Evolutionary conservation across 30 jellyfish, hydroid and myxozoan species (phyloP).

Genomic region (Mastigias papua): DNA sequence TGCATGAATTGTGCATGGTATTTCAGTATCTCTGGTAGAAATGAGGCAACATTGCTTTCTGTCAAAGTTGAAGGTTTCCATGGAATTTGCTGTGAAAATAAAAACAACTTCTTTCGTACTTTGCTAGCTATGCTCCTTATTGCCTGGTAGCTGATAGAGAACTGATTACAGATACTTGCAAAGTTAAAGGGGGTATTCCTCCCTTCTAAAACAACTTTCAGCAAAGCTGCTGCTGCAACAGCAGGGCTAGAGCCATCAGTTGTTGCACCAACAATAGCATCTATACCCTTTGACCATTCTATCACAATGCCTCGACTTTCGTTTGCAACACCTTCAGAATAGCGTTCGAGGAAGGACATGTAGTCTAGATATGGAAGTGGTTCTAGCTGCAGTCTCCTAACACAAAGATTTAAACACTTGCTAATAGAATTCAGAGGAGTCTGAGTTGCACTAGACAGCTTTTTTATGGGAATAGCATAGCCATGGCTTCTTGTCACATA

Average conservation of each 20-base stretch:
- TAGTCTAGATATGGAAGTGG: constrained; percentile 22
- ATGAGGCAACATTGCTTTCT: constrained; percentile 10
- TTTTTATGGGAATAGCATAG: not conserved
- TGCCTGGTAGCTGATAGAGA: not conserved
- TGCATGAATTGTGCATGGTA: constrained; percentile 31
- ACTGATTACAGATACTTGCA: constrained; percentile 7
- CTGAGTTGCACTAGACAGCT: constrained; percentile 24
- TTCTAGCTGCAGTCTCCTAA: constrained; percentile 17
- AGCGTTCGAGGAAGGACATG: not conserved
- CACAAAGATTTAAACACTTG: not conserved
- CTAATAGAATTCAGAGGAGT: not conserved
- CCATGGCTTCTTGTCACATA: constrained; percentile 15
- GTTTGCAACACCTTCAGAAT: not conserved
- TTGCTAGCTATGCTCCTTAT: not conserved
- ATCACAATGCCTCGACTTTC: not conserved
- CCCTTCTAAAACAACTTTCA: constrained; percentile 32
- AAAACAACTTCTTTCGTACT: constrained; percentile 13
- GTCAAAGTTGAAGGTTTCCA: constrained; percentile 60
- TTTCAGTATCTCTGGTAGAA: constrained; percentile 52
- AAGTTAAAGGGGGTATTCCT: not conserved
- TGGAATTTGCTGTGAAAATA: constrained; percentile 40
- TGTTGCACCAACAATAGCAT: constrained; percentile 23
- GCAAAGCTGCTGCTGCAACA: constrained; percentile 30
- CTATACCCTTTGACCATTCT: constrained; percentile 29
- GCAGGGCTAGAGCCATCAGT: constrained; percentile 18